Evolutionary conservation across 2,888 invertebrate species (phyloP).

Genomic region (Drosophila anomalata): DNA sequence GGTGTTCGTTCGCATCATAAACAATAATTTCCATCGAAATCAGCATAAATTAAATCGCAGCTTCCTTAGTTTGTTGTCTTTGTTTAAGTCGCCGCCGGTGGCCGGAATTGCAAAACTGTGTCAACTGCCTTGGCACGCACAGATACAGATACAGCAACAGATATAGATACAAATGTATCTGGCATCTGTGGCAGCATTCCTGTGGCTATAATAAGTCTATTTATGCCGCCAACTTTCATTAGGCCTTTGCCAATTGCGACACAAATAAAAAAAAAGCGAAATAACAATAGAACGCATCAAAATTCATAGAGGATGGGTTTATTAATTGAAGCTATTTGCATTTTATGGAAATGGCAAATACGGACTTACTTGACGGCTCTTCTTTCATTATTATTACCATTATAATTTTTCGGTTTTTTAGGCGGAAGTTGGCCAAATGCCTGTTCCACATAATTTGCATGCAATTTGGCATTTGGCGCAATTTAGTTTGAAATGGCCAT

Average conservation of each 20-base stretch:
- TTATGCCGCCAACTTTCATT: conserved; percentile 67
- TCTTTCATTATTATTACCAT: conserved; percentile 31
- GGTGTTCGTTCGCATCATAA: conserved; percentile 51
- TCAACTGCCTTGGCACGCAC: conserved; percentile 47
- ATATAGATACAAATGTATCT: conserved; percentile 45
- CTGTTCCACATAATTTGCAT: conserved; percentile 76
- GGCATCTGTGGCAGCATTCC: conserved; percentile 55
- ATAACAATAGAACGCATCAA: conserved; percentile 26
- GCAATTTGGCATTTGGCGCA: conserved; percentile 71
- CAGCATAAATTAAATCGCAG: conserved; percentile 62
- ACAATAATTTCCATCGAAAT: conserved; percentile 62
- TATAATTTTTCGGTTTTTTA: conserved; percentile 50
- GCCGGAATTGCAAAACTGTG: conserved; percentile 54
- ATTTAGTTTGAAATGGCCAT: conserved; percentile 62
- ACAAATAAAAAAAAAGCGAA: conserved; percentile 12
- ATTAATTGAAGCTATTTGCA: conserved; percentile 60
- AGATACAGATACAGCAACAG: conserved; percentile 30
- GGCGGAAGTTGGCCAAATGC: conserved; percentile 57
- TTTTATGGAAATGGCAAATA: conserved; percentile 33
- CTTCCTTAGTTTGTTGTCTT: conserved; percentile 37
- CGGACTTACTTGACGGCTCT: conserved; percentile 7
- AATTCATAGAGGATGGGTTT: conserved; percentile 19
- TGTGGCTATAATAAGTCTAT: conserved; percentile 67
- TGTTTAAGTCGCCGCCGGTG: conserved; percentile 22
- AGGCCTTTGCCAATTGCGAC: conserved; percentile 4